Conservation (phyloP, 2,113 vertebrate genomes). For the Sylvia atricapilla region DNA sequence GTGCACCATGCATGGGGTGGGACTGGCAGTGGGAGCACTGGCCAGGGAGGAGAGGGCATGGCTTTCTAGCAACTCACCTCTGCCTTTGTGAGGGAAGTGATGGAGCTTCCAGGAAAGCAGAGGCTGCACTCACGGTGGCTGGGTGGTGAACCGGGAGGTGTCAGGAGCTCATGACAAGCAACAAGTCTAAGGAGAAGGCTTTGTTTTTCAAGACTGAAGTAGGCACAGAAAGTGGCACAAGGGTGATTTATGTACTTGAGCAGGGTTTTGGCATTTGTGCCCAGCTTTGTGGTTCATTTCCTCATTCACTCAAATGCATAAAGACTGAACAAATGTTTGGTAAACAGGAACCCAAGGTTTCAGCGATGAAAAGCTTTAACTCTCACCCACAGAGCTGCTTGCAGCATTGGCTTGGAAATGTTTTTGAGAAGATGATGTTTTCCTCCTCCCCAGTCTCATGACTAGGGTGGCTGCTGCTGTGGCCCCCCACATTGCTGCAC, state of each 20-base stretch:
- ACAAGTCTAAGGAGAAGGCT: background rate
- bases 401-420: conserved; percentile 13
- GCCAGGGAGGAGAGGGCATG: background rate
- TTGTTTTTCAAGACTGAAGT: background rate
- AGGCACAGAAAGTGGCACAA: background rate
- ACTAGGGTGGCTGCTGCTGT: background rate
- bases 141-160: background rate
- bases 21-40: background rate
- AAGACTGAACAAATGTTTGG: conserved; percentile 54
- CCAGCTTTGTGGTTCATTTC: conserved; percentile 35
- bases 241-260: background rate
- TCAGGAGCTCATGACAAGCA: background rate
- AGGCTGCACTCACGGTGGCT: background rate
- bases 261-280: conserved; percentile 10
- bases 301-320: conserved; percentile 7
- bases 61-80: background rate
- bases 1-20: rapidly evolving
- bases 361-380: conserved; percentile 16
- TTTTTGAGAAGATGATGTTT: background rate
- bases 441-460: background rate
- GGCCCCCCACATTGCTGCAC: background rate
- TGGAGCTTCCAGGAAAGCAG: background rate
- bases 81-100: rapidly evolving
- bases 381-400: conserved; percentile 4
- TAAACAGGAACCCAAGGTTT: conserved; percentile 68